Percentiles rank a stretch among this genome's conserved stretches.
Conservation (phyloP, 2,797 vertebrate genomes). For the Hylomyscus alleni region DNA sequence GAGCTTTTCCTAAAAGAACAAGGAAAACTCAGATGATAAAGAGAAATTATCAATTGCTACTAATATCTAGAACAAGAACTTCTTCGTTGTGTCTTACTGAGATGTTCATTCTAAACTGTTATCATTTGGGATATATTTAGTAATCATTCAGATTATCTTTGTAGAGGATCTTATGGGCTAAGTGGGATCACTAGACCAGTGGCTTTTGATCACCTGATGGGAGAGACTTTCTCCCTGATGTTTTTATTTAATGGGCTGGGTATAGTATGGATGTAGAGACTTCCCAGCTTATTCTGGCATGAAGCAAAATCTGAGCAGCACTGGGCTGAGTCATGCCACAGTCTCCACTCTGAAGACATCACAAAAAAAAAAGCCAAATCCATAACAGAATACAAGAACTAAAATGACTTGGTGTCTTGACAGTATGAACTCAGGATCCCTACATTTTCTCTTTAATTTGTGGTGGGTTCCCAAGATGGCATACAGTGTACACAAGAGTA, state of each 20-base stretch:
- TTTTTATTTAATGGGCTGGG: background rate
- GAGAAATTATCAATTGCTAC: slow-evolving; percentile 2
- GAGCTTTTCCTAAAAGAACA: slow-evolving; percentile 19
- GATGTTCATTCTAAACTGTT: slow-evolving; percentile 30
- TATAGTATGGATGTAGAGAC: background rate
- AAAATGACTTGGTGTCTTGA: background rate
- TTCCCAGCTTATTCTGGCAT: background rate
- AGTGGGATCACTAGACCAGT: background rate
- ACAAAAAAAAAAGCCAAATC: slow-evolving; percentile 14
- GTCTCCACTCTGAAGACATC: slow-evolving; percentile 43
- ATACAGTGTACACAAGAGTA: fast-evolving
- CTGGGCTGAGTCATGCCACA: background rate
- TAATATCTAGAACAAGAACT: slow-evolving; percentile 36
- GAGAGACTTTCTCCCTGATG: background rate
- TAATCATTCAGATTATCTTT: slow-evolving; percentile 59
- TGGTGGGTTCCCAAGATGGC: background rate
- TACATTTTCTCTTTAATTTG: background rate
- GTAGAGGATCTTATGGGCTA: background rate
- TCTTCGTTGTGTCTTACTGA: slow-evolving; percentile 36
- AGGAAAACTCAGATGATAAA: slow-evolving; percentile 37
- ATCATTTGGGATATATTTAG: slow-evolving; percentile 18
- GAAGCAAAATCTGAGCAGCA: background rate
- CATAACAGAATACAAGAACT: background rate
- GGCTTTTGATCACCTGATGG: background rate
- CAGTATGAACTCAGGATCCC: background rate